Evolutionary conservation across 2,888 invertebrate genomes (phyloP), one percentile per base, ranked within the genome.

Genomic region (Meghimatium bilineatum): DNA sequence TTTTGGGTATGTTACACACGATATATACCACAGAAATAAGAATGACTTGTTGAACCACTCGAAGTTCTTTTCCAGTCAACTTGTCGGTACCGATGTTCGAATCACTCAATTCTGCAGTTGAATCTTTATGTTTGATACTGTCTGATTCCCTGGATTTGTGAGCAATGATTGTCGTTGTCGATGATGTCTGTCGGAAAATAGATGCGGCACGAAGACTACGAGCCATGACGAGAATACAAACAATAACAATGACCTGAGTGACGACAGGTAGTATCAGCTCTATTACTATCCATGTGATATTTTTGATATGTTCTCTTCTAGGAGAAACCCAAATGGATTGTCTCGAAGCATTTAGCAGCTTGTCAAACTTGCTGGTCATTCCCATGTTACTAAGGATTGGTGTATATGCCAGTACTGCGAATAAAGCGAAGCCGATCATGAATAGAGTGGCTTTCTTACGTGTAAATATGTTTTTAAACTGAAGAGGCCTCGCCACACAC

Each of bases 151-250:
- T 12, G 12, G 44, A 44, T 44, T 44, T 44, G 12, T 44, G 6
- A 44, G 44, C 5, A 8, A 44, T 44, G 6, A 44, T 5, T 44
- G 44, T 44, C 44, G 44, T 44, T 12, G 12, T 12, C 12, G 44
- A 14, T 56, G 23, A 56, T 14, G 56, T 23, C 17, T 56, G 63
- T 29, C 80, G n/a, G 56, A 81, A 81, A 17, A 29, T 60, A 6
- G 75, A 36, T 14, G 56, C 56, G 3, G 56, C 56, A 23, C 56
- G 56, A 12, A 56, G 56, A 56, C 56, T 56, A 3, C 12, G 74
- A 20, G 20, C 44, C 78, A 79, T 79, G 67, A 79, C n/a, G 5
- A 67, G 17, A 66, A 79, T 44, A 67, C 66, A 79, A 29, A 66
- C 29, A 12, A 67, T 26, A 44, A 79, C 44, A 66, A 79, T 79